These are phyloP conservation scores for Solea senegalensis DNA, from an alignment of 2,113 vertebrate species.

Conservation along the genomic window DNA sequence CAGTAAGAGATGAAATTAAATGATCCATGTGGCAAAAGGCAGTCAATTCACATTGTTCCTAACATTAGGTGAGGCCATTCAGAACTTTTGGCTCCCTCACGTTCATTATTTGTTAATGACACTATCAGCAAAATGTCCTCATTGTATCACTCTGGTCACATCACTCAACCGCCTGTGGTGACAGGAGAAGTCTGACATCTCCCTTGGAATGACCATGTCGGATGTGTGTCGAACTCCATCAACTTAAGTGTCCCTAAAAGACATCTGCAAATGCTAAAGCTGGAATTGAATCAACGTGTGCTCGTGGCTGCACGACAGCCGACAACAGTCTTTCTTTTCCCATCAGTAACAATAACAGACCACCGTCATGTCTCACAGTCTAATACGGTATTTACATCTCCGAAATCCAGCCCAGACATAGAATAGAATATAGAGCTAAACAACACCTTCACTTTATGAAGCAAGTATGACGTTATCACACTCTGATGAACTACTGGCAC, in stretches of 20 bases:
- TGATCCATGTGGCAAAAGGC: neutral
- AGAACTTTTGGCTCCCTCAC: neutral
- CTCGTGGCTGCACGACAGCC: neutral
- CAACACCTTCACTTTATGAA: constrained; percentile 29
- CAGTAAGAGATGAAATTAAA: constrained; percentile 15
- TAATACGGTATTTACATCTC: constrained; percentile 14
- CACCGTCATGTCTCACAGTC: constrained; percentile 14
- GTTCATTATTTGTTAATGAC: neutral
- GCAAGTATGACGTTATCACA: constrained; percentile 6
- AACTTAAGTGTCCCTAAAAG: neutral
- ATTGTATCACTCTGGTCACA: neutral
- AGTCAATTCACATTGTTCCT: neutral
- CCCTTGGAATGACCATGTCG: neutral
- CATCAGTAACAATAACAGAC: constrained; percentile 17
- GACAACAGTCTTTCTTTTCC: neutral
- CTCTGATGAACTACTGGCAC: constrained; percentile 24
- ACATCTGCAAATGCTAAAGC: neutral
- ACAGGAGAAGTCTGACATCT: neutral
- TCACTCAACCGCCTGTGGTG: neutral
- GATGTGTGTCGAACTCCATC: neutral
- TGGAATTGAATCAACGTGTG: constrained; percentile 19
- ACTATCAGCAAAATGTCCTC: neutral
- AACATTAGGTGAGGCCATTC: constrained; percentile 1
- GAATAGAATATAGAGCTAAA: constrained; percentile 18
- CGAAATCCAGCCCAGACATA: constrained; percentile 1